phyloP scores from a whole-genome alignment of 2,113 vertebrate genomes.

The Laticauda laticaudata region DNA sequence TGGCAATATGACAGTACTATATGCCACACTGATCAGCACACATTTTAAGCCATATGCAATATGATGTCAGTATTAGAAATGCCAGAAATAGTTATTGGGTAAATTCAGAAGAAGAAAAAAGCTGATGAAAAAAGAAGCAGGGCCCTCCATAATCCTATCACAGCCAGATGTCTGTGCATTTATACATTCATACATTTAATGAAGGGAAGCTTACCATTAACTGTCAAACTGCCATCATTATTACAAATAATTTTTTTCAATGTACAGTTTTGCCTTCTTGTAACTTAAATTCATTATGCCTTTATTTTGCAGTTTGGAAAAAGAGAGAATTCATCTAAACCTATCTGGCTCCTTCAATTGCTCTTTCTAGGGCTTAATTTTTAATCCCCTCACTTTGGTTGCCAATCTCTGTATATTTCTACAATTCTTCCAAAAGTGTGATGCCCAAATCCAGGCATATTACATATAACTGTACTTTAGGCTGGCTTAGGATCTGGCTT shows the following conservation, averaged over 20 bases:
- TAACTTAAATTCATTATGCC: not conserved
- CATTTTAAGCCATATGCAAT: not conserved
- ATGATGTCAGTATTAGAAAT: not conserved
- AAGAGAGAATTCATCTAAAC: not conserved
- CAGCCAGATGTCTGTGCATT: not conserved
- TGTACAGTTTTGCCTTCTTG: not conserved
- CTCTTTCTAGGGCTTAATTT: not conserved
- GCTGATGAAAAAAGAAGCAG: not conserved
- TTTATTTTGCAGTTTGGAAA: not conserved
- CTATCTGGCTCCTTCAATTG: not conserved
- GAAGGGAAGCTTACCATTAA: not conserved
- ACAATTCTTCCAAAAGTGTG: not conserved
- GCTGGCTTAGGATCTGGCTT: not conserved
- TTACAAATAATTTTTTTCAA: not conserved
- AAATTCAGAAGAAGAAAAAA: not conserved
- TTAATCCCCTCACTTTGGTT: not conserved
- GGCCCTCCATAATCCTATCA: not conserved
- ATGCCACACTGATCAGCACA: not conserved
- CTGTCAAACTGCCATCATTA: not conserved
- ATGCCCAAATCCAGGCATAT: not conserved
- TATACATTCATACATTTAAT: not conserved
- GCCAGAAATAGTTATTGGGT: not conserved
- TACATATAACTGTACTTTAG: not conserved
- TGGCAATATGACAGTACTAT: not conserved
- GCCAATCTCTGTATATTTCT: not conserved